Conservation (phyloP, 2,888 invertebrate species). For the Dexiosoma caninum region DNA sequence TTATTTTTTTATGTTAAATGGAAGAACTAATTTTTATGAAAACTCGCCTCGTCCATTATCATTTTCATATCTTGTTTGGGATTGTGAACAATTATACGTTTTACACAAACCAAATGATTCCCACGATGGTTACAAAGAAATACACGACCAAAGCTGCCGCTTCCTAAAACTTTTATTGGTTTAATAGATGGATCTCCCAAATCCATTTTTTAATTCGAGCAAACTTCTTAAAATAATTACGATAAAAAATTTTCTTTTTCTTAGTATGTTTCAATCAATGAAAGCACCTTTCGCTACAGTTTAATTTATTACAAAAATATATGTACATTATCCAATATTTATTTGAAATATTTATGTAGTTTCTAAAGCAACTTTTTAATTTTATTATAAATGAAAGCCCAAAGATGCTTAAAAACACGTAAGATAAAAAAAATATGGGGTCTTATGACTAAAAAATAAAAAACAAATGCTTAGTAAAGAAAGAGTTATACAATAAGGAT, state of each 20-base stretch:
- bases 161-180: conserved; percentile 70
- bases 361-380: too few species aligned
- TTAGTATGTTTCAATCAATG: background rate
- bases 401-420: too few species aligned
- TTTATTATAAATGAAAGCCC: too few species aligned
- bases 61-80: conserved; percentile 69
- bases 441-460: too few species aligned
- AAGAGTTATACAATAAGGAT: too few species aligned
- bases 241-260: background rate
- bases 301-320: background rate
- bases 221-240: background rate
- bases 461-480: too few species aligned
- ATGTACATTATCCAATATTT: background rate
- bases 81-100: conserved; percentile 72
- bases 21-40: too few species aligned
- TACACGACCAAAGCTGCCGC: conserved; percentile 72
- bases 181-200: conserved; percentile 69
- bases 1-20: background rate
- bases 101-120: conserved; percentile 71
- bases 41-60: conserved; percentile 72
- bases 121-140: conserved; percentile 69
- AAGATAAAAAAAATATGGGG: too few species aligned
- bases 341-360: too few species aligned
- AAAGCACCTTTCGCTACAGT: too few species aligned
- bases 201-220: conserved; percentile 67